phyloP scores from a whole-genome alignment of 2,888 invertebrate genomes.

The Drosophila acutilabella region DNA sequence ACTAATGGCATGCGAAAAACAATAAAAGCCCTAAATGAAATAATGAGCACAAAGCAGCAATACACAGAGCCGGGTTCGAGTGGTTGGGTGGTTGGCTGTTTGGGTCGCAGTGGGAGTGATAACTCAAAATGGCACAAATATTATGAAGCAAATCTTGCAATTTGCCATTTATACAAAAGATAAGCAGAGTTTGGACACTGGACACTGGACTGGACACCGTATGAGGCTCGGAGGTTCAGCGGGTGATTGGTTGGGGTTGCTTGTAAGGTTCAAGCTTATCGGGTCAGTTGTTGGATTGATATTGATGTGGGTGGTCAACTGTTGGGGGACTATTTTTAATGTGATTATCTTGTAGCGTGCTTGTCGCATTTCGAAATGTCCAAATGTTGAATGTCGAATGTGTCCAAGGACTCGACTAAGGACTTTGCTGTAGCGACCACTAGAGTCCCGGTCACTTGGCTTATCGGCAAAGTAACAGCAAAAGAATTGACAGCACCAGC shows the following conservation, averaged over 20 bases:
- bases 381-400: conserved; percentile 72
- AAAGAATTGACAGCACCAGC: conserved; percentile 74
- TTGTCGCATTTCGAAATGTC: conserved; percentile 79
- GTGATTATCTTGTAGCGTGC: conserved; percentile 84
- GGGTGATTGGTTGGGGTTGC: background rate
- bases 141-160: conserved; percentile 49
- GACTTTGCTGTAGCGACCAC: background rate
- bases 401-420: conserved; percentile 52
- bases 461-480: conserved; percentile 69
- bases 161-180: conserved; percentile 37
- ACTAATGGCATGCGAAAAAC: conserved; percentile 82
- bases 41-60: conserved; percentile 62
- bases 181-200: conserved; percentile 23
- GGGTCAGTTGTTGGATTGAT: conserved; percentile 49
- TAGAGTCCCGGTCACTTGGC: conserved; percentile 39
- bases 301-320: conserved; percentile 62
- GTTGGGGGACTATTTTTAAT: conserved; percentile 73
- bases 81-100: background rate
- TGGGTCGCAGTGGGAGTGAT: conserved; percentile 31
- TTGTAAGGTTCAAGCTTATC: conserved; percentile 38
- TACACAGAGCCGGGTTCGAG: background rate
- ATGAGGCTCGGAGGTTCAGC: background rate
- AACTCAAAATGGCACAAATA: conserved; percentile 19
- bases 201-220: background rate
- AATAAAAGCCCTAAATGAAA: conserved; percentile 81